Conservation (phyloP, 2,888 invertebrate species). For the Ecdyonurus torrentis region DNA sequence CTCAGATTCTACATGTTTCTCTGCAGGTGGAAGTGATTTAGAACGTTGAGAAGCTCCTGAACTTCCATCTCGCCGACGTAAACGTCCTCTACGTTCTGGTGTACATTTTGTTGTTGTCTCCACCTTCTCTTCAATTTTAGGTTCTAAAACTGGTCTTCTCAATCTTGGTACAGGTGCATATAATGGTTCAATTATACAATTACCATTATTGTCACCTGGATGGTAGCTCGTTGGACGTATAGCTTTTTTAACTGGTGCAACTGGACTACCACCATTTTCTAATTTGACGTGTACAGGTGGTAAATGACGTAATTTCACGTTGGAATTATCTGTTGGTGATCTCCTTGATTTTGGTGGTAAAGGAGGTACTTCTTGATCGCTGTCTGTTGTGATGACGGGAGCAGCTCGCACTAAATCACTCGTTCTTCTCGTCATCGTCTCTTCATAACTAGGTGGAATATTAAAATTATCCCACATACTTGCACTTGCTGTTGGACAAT, state of each 20-base stretch:
- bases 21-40: constrained; percentile 16
- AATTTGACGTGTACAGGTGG: constrained; percentile 43
- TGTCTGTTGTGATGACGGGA: constrained; percentile 15
- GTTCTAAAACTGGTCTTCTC: constrained; percentile 10
- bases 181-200: constrained; percentile 14
- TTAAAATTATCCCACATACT: constrained; percentile 17
- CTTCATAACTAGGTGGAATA: constrained; percentile 19
- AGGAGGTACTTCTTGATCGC: constrained; percentile 25
- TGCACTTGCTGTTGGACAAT: constrained; percentile 18
- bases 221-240: constrained; percentile 6
- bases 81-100: constrained; percentile 18
- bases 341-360: constrained; percentile 34
- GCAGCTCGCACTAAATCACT: constrained; percentile 16
- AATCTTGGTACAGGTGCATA: constrained; percentile 11
- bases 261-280: constrained; percentile 10
- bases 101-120: constrained; percentile 2
- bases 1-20: constrained; percentile 10
- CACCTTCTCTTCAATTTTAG: constrained; percentile 11
- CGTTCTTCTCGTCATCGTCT: constrained; percentile 16
- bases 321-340: constrained; percentile 24
- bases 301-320: constrained; percentile 33
- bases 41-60: constrained; percentile 17
- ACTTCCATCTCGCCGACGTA: constrained; percentile 19
- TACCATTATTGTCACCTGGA: constrained; percentile 2
- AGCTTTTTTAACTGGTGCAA: constrained; percentile 9